phyloP scores from a whole-genome alignment of 2,888 invertebrate genomes.

The Oscheius sp. region DNA sequence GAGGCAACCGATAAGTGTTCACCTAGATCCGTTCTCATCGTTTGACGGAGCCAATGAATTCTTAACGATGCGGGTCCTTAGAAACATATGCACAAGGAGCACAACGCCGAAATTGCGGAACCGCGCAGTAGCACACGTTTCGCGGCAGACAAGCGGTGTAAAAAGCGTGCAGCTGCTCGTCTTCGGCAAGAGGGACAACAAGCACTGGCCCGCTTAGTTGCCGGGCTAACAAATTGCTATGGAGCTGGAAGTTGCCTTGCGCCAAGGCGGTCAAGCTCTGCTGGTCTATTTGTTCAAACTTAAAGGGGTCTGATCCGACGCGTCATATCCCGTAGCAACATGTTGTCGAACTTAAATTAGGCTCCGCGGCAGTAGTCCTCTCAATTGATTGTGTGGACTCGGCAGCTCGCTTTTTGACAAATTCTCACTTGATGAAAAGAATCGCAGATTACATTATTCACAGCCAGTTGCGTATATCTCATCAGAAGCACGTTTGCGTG shows the following conservation, averaged over 20 bases:
- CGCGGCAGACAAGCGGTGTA: constrained; percentile 16
- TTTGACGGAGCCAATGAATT: neutral
- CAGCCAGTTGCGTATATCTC: neutral
- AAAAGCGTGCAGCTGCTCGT: constrained; percentile 30
- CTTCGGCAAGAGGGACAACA: constrained; percentile 18
- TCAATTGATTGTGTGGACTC: constrained; percentile 4
- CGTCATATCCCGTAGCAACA: neutral
- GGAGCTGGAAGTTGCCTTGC: neutral
- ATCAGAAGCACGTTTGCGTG: neutral
- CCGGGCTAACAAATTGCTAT: neutral
- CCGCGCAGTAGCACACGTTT: constrained; percentile 19
- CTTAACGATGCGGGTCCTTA: neutral
- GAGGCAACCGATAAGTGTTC: too few relatives aligned
- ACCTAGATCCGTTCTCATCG: too few relatives aligned
- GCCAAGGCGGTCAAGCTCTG: neutral
- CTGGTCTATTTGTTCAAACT: constrained; percentile 9
- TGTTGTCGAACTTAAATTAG: constrained; percentile 14
- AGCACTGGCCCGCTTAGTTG: constrained; percentile 12
- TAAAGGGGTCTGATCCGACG: constrained; percentile 2
- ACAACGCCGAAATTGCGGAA: neutral
- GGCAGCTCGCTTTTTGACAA: neutral
- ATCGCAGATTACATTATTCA: constrained; percentile 14
- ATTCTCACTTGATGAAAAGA: constrained; percentile 17
- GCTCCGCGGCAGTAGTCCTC: neutral
- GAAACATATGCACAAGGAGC: neutral